Evolutionary conservation across 2,797 vertebrate species (phyloP), one percentile per base, ranked within the genome.

Genomic region (Thamnophis elegans): DNA sequence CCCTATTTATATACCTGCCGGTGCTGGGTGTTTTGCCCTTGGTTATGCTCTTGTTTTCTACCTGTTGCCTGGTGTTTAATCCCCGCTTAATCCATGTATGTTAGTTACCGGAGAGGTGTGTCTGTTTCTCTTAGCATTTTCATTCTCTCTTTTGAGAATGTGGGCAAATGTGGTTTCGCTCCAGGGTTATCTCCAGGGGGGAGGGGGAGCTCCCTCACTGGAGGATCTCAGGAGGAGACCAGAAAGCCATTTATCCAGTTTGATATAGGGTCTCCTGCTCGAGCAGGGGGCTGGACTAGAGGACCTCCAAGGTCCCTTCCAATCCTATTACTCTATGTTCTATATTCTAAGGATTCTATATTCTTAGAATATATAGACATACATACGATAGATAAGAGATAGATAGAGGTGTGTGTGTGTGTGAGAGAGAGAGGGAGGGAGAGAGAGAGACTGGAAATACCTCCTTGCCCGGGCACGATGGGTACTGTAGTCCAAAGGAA

Each of bases 391-490:
- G 56, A 58, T 20, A 56, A 53, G 53, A 54, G 53, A 54, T 10
- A 53, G 53, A 51, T 51, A 51, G 42, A 42, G 47, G 5, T 51
- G 47, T 51, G 47, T 51, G 47, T 51, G 47, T 7, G 47, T 1
- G 11, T 0, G 7, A 2, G 56, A 20, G 5, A 18, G 18, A 7
- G 6, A 20, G 5, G 6, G 0, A 22, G 10, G 12, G 1, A 2
- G 5, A 5, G 16, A 20, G 18, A 20, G 1, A 14, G 54, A 55
- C 32, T 78, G 16, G 47, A 12, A 22, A 85, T 36, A 2, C 25
- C 51, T n/a, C 51, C 85, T 54, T 86, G 47, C 51, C 51, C 12
- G 73, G 73, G 20, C 36, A 82, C 73, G 73, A 82, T 82, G 73
- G 73, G 73, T 47, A 5, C 12, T 82, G 73, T 82, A 82, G 36